Percentiles rank a stretch among this genome's conserved stretches.
Conservation (phyloP, 2,797 vertebrate species). For the Prionace glauca region DNA sequence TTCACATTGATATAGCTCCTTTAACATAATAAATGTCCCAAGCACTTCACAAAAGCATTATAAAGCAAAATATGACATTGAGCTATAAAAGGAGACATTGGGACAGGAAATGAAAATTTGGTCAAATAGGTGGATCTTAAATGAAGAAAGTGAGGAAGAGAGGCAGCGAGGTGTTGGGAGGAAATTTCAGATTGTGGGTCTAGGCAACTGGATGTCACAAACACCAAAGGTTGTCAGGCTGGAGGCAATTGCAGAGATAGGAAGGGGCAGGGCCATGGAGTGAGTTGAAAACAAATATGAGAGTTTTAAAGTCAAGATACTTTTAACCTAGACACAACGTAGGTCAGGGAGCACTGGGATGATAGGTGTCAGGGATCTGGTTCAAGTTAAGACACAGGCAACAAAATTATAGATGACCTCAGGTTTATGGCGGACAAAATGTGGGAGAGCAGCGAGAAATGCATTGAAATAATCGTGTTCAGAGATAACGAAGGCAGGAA, state of each 20-base stretch:
- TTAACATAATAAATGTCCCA: background rate
- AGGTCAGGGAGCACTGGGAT: background rate
- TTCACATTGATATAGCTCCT: background rate
- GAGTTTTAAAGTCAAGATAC: background rate
- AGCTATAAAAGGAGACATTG: background rate
- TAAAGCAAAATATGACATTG: background rate
- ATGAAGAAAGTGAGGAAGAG: background rate
- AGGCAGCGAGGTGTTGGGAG: background rate
- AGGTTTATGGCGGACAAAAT: background rate
- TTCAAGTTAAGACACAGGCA: background rate
- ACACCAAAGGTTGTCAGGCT: background rate
- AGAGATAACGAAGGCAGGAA: background rate
- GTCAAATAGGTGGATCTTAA: background rate
- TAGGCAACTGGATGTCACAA: background rate
- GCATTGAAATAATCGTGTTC: background rate
- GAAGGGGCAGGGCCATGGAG: background rate
- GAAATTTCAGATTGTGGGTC: background rate
- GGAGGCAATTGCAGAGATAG: background rate
- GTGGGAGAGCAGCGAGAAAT: background rate
- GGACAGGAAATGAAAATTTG: background rate
- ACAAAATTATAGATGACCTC: background rate
- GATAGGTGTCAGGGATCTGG: background rate
- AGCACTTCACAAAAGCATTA: background rate
- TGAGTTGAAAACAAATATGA: background rate
- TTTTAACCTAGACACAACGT: background rate